Evolutionary conservation across 2,113 vertebrate species (phyloP).

Genomic region (Sarotherodon lohbergeri): DNA sequence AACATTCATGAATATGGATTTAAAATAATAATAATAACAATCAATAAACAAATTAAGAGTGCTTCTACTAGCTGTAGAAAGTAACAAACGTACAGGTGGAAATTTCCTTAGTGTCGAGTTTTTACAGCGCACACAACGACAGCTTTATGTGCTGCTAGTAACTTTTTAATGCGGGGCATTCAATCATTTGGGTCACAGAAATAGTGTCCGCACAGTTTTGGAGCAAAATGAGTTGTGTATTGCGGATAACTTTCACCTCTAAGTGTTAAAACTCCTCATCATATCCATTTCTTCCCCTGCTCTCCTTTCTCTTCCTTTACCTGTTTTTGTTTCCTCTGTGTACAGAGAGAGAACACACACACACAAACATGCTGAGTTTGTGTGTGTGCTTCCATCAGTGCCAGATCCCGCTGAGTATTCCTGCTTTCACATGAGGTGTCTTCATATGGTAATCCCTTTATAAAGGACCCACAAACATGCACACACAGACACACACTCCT

Average conservation of each 20-base stretch:
- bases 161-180: neutral
- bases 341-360: neutral
- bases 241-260: neutral
- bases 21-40: neutral
- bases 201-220: neutral
- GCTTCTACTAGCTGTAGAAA: neutral
- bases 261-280: neutral
- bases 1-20: neutral
- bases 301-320: neutral
- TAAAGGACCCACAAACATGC: slow-evolving; percentile 20
- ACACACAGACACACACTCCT: neutral
- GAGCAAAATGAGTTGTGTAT: neutral
- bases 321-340: neutral
- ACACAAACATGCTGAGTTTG: neutral
- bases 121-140: neutral
- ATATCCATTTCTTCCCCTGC: neutral
- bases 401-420: slow-evolving; percentile 32
- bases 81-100: neutral
- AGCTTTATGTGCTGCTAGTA: neutral
- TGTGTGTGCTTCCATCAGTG: slow-evolving; percentile 4
- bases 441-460: slow-evolving; percentile 45
- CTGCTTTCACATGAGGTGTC: slow-evolving; percentile 16
- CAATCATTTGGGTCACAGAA: neutral
- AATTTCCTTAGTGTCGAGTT: neutral
- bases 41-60: neutral